A percentile compares a stretch with the other conserved stretches of the same genome.
Evolutionary conservation across 2,113 vertebrate species (phyloP).

Genomic region (Pongo abelii): DNA sequence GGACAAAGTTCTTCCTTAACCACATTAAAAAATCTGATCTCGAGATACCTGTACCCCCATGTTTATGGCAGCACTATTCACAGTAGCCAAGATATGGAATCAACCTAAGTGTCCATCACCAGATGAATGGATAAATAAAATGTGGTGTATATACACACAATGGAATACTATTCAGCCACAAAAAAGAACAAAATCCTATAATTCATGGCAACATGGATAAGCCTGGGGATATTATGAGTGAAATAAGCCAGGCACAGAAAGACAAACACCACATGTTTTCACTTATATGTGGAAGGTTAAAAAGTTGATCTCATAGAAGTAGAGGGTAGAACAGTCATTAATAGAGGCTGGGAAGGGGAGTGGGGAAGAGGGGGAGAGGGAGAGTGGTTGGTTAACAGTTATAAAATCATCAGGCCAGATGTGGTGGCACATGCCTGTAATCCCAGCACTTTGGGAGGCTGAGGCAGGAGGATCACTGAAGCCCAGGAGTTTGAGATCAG

Average conservation of each 20-base stretch:
- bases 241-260: neutral
- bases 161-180: neutral
- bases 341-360: neutral
- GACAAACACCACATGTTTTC: neutral
- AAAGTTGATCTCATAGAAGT: neutral
- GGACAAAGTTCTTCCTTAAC: neutral
- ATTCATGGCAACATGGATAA: neutral
- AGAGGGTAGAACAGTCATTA: neutral
- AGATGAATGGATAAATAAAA: neutral
- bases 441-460: too few relatives aligned
- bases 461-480: too few relatives aligned
- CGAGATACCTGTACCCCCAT: neutral
- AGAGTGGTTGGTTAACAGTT: too few relatives aligned
- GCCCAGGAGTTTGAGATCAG: too few relatives aligned
- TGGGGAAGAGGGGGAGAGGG: neutral
- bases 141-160: neutral
- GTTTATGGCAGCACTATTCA: neutral
- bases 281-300: neutral
- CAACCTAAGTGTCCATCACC: neutral
- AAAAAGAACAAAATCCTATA: neutral
- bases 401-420: too few relatives aligned
- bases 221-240: neutral
- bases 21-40: neutral
- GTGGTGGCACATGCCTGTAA: too few relatives aligned
- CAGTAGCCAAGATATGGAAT: neutral